Base-by-base conservation (phyloP, 2,113 vertebrate genomes). In the Bettongia penicillata region DNA sequence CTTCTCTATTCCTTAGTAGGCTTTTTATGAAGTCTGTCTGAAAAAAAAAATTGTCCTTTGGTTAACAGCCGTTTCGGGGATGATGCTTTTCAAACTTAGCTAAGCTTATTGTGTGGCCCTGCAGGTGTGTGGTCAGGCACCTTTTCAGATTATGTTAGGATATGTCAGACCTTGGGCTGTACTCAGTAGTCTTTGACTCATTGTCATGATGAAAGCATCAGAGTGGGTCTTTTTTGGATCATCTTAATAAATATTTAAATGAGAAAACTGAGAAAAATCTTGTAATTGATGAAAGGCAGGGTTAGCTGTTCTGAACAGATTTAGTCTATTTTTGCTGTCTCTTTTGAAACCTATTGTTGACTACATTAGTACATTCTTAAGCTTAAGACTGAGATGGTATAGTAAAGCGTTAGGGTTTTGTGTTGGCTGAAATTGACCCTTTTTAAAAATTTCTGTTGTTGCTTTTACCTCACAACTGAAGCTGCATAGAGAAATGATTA, bases 301-400 rank as follows among this genome's bases (percentile, higher is more conserved):
- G 48, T 50, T 49, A 90, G 24, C 90, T 28, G 9, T 50, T 51
- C 22, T 68, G 49, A 90, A 90, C 28, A 50, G 48, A 48, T 90
- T 90, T 49, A 90, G 48, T 90, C 24, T 49, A 90, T 50, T 90
- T 96, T 53, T 61, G 50, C 94, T 68, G 11, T 68, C 47, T 92
- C 51, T 91, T 48, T 93, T 90, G 90, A 93, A 49, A 89, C 0
- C 91, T 57, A 90, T 92, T 94, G 11, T 91, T 37, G 51, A 89
- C 95, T 53, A 84, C 24, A 93, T 37, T 48, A 95, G 90, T 95
- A 28, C 8, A 90, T 53, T 94, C 96, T 92, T 93, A 91, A 92
- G 50, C 37, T 95, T 53, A 93, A 91, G 53, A 89, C 77, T 57
- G 24, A 95, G 84, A 51, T 77, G 61, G 4, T 77, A n/a, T 77